Base-by-base conservation (phyloP, 1,140 invertebrate species). In the Papilio polyxenes region DNA sequence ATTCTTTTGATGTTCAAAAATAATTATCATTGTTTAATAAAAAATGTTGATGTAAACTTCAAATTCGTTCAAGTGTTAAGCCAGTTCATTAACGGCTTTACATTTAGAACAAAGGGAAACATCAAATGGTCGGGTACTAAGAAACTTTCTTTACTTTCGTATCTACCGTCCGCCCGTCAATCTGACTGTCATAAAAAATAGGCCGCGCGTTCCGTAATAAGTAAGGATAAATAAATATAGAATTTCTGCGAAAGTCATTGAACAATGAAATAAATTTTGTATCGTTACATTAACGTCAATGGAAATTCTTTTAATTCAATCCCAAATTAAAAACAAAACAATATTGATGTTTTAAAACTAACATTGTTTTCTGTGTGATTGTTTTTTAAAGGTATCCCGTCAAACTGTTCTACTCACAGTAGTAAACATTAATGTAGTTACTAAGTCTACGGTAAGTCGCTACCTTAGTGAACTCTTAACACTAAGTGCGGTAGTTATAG, bases 101-200 rank as follows among this genome's bases (percentile, higher is more conserved):
- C 48, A 56, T 77, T 77, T 31, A 53, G 75, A 77, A 77, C 75
- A 77, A 77, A 77, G 48, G 75, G n/a, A 56, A 56, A 77, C 48
- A 77, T 77, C 49, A 77, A 77, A 77, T 31, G 49, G 5, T 10
- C 44, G 75, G 8, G 10, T 77, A 77, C 75, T 53, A 23, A 53
- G 75, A 77, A 77, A 77, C 49, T 75, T 48, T 48, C 10, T 53
- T 49, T 51, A 49, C n/a, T n/a, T n/a, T n/a, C n/a, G 5, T 53
- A 49, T 49, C 20, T 23, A 53, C 44, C 48, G 51, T 51, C 17
- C 75, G 75, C 48, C 48, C 75, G 75, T 77, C 75, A 77, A 51
- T 77, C 75, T 3, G 11, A 4, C 48, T 77, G 75, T 77, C 75
- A 77, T 75, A 51, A 77, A 77, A 77, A 56, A 51, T 77, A 31